Percentiles rank a stretch among this genome's conserved stretches.
These are phyloP conservation scores for Barnardius zonarius DNA, from an alignment of 2,113 vertebrate genomes.

Conservation along the genomic window DNA sequence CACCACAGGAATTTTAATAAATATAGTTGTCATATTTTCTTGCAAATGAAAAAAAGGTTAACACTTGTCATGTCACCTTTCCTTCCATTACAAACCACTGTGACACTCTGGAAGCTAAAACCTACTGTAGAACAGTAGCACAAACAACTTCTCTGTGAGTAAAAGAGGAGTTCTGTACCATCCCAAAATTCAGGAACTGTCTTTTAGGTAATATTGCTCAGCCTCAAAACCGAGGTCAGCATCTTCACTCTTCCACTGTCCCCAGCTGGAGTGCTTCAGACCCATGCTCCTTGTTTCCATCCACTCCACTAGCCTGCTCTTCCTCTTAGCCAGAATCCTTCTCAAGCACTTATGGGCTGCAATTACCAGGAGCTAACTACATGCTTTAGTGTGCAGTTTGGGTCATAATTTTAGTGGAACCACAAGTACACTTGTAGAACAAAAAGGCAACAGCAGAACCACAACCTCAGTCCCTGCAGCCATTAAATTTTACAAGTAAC, in stretches of 20 bases:
- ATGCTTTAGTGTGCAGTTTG: not conserved
- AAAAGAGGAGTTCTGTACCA: not conserved
- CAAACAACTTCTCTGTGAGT: not conserved
- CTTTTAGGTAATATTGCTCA: not conserved
- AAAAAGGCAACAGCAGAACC: not conserved
- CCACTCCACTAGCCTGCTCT: not conserved
- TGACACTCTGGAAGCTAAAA: not conserved
- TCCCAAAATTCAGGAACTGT: not conserved
- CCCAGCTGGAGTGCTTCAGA: not conserved
- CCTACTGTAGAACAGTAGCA: not conserved
- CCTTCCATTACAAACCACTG: not conserved
- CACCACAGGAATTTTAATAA: not conserved
- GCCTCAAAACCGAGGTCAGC: not conserved
- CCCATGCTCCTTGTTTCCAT: accelerated
- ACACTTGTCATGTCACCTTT: not conserved
- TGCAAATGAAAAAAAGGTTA: not conserved
- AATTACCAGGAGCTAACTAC: accelerated
- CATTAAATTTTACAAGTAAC: constrained; percentile 2
- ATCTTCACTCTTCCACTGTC: not conserved
- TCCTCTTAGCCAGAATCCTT: not conserved
- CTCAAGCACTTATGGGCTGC: accelerated
- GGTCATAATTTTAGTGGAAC: not conserved
- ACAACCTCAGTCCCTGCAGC: not conserved
- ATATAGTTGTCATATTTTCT: not conserved
- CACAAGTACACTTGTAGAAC: not conserved